phyloP scores from a whole-genome alignment of 2,113 vertebrate genomes.

The Tyrannus savana region DNA sequence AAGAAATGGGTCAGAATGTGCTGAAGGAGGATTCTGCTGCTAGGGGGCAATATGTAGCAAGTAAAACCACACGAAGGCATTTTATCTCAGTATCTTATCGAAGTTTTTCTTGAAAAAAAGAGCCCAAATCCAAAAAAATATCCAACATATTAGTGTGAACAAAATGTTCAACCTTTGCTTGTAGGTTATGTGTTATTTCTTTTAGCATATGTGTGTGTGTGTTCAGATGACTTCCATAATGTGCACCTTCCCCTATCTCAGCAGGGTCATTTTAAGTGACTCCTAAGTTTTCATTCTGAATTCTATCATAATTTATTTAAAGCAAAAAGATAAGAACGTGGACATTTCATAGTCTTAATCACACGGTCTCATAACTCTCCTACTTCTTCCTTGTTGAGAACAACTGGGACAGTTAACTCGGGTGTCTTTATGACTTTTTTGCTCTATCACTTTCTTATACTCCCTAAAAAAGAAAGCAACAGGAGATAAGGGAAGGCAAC shows the following conservation, averaged over 20 bases:
- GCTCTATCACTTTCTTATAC: neutral
- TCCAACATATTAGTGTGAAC: neutral
- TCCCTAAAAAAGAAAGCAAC: neutral
- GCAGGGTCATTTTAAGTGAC: fast-evolving
- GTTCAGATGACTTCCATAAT: neutral
- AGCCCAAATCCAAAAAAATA: neutral
- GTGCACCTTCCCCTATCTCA: neutral
- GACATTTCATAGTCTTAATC: neutral
- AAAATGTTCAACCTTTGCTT: neutral
- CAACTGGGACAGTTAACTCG: neutral
- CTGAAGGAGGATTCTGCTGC: slow-evolving; percentile 25
- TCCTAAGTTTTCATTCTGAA: neutral
- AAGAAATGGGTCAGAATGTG: neutral
- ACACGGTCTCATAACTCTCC: neutral
- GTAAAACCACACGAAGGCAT: neutral
- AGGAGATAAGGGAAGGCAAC: neutral
- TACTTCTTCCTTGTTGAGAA: neutral
- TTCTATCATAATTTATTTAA: neutral
- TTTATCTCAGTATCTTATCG: neutral
- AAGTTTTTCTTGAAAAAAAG: neutral
- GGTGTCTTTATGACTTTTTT: neutral
- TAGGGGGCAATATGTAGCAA: slow-evolving; percentile 56
- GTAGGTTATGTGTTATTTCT: fast-evolving
- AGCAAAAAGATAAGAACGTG: neutral
- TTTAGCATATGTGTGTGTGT: fast-evolving